Percentiles rank a stretch among this genome's conserved stretches.
Conservation (phyloP, 2,797 vertebrate species). For the Coregonus sp. region DNA sequence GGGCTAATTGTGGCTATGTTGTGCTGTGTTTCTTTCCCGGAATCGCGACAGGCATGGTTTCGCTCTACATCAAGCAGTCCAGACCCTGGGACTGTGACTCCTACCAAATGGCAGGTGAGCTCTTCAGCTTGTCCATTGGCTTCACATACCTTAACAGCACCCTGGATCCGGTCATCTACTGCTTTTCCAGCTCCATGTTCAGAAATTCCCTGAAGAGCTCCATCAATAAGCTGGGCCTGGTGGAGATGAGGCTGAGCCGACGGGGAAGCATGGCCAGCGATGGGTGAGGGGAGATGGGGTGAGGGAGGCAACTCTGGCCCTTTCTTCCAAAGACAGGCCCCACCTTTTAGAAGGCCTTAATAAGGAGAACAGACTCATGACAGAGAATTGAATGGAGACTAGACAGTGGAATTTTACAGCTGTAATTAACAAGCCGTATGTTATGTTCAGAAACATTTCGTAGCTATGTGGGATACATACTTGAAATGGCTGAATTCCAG, state of each 20-base stretch:
- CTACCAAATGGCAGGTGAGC: background rate
- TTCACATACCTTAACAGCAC: slow-evolving; percentile 76
- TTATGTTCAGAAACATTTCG: no score
- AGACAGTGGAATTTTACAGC: background rate
- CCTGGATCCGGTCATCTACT: slow-evolving; percentile 70
- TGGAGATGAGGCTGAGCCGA: slow-evolving; percentile 34
- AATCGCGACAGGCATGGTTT: slow-evolving; percentile 61
- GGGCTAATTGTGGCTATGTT: slow-evolving; percentile 55
- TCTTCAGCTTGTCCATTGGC: slow-evolving; percentile 67
- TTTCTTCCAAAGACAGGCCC: no score
- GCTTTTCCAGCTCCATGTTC: slow-evolving; percentile 69
- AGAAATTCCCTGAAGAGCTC: slow-evolving; percentile 49
- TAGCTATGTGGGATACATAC: no score
- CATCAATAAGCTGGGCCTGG: slow-evolving; percentile 32
- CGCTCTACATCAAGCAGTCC: slow-evolving; percentile 11
- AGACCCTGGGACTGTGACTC: slow-evolving; percentile 18
- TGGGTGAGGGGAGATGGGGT: slow-evolving; percentile 4
- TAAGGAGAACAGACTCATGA: background rate
- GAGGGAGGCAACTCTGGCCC: no score
- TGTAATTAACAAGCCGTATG: background rate
- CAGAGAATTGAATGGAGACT: background rate
- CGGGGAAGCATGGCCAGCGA: slow-evolving; percentile 22
- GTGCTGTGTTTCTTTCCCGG: slow-evolving; percentile 72
- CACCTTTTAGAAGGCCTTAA: no score
- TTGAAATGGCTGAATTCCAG: no score